A percentile compares a stretch with the other conserved stretches of the same genome.
phyloP scores from a whole-genome alignment of 1,140 invertebrate genomes.

The Polypedilum pembai region DNA sequence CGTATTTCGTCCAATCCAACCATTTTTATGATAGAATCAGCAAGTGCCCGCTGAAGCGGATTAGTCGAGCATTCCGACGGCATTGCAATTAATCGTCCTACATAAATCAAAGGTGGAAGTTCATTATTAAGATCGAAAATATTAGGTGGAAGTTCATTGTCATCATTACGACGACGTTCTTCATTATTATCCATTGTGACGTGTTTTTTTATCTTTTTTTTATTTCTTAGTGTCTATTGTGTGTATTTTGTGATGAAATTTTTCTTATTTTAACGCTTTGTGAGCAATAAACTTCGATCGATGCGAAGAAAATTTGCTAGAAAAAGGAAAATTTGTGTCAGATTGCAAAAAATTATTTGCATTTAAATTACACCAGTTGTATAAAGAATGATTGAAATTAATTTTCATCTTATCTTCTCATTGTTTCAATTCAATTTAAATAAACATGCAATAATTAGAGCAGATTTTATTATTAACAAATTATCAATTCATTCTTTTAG shows the following conservation, averaged over 20 bases:
- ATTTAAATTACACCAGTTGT: no score
- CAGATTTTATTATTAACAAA: no score
- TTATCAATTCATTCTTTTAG: no score
- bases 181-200: neutral
- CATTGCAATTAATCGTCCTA: conserved; percentile 45
- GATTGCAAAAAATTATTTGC: neutral
- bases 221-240: no score
- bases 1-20: conserved; percentile 78
- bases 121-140: neutral
- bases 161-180: neutral
- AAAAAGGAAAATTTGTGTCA: conserved; percentile 8
- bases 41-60: conserved; percentile 75
- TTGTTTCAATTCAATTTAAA: no score
- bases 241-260: no score
- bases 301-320: neutral
- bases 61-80: conserved; percentile 62
- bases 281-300: no score
- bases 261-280: no score
- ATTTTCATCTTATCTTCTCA: no score
- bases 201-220: neutral
- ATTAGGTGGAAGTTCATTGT: conserved; percentile 18
- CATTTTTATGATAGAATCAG: conserved; percentile 82
- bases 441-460: no score
- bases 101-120: neutral
- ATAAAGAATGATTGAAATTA: no score